These are phyloP conservation scores for Neotragus pygmaeus DNA, from an alignment of 2,113 vertebrate genomes.

Conservation along the genomic window DNA sequence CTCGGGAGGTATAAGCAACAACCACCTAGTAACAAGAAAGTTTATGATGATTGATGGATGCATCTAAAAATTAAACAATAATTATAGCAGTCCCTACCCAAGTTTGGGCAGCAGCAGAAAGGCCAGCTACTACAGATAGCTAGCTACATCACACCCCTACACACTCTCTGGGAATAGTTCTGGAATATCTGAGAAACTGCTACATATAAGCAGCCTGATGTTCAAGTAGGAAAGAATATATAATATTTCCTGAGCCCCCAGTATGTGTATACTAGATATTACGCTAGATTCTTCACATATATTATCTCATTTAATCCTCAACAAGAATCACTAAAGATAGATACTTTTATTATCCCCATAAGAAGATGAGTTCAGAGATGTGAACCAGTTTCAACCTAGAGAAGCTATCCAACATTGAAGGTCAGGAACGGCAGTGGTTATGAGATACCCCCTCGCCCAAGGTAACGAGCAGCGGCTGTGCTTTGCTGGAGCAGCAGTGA, in stretches of 20 bases:
- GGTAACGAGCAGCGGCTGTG: too few species aligned
- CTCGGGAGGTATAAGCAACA: not conserved
- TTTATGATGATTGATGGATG: not conserved
- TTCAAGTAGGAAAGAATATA: not conserved
- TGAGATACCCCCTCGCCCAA: too few species aligned
- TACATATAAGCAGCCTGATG: not conserved
- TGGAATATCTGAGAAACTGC: not conserved
- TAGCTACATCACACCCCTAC: not conserved
- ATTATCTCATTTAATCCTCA: conserved; percentile 17
- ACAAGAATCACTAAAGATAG: not conserved
- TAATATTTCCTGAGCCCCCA: not conserved
- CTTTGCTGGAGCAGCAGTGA: too few species aligned
- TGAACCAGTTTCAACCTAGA: not conserved
- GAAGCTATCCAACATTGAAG: too few species aligned
- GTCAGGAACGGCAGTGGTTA: too few species aligned
- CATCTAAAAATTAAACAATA: not conserved
- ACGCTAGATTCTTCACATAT: not conserved
- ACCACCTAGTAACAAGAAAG: not conserved
- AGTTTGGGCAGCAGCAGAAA: not conserved
- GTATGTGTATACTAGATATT: not conserved
- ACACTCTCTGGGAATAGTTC: not conserved
- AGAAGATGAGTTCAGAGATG: not conserved
- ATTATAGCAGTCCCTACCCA: not conserved
- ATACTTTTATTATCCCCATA: not conserved
- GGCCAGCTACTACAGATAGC: not conserved